Base-by-base conservation (phyloP, 2,888 invertebrate species). In the Acronicta alni region DNA sequence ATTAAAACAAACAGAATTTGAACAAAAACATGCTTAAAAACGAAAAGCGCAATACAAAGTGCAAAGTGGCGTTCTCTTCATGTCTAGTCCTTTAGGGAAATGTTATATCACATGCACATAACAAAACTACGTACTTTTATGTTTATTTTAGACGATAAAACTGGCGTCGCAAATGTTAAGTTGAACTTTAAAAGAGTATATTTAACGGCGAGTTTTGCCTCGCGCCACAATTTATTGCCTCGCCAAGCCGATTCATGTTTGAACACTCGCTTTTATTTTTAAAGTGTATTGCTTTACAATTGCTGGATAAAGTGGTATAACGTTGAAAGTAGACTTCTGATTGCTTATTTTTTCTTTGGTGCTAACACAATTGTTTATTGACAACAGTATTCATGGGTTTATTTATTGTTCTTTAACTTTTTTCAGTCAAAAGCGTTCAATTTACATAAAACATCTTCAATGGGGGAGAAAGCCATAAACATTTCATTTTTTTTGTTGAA, bases 101-200 rank as follows among this genome's bases (percentile, higher is more conserved):
- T 79, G 78, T 75, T 72, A 72, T 72, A 79, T 72, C 65, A 74
- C 68, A 69, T 66, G 64, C 65, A 69, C 55, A 68, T 61, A 60
- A 71, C 66, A 77, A 67, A 75, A 70, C 66, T 67, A 65, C 60
- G 56, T 72, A 59, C 72, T 73, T 75, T 73, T 76, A 76, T 71
- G 75, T 78, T 77, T 80, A 75, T 81, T 82, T 81, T 78, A 72
- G 69, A 69, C 79, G 69, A 79, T 77, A 77, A 79, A 80, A 63
- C 75, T 67, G 72, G 63, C 67, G 56, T 75, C 67, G 66, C 75
- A 76, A 80, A 80, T 76, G 79, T 72, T 68, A 77, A 82, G 62
- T 79, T 83, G 68, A 78, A 82, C 80, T 82, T 82, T 82, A 80
- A 76, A 75, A 74, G 65, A 77, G 74, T 75, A 75, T 72, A 80